Evolutionary conservation across 1,140 invertebrate species (phyloP).

Genomic region (Nixonia krombeini): DNA sequence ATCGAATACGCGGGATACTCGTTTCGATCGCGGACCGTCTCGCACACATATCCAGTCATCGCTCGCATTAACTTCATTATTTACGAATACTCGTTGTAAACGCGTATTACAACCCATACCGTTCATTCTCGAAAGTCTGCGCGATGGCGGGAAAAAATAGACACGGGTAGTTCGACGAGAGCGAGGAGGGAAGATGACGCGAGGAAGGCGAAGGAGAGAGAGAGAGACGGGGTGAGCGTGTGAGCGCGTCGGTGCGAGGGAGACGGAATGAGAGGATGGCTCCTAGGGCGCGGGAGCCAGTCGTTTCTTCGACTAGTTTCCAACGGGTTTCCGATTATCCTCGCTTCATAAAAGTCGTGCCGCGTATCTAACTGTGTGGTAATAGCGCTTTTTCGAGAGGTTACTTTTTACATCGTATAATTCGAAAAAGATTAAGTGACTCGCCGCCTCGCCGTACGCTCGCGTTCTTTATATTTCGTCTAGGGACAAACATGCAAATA

Average conservation of each 20-base stretch:
- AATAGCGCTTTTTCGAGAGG: slow-evolving; percentile 47
- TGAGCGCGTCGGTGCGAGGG: slow-evolving; percentile 3
- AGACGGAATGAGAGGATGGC: slow-evolving; percentile 43
- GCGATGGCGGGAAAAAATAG: slow-evolving; percentile 20
- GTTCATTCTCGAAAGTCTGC: slow-evolving; percentile 16
- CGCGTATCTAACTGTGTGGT: slow-evolving; percentile 49
- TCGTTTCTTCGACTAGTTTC: slow-evolving; percentile 49
- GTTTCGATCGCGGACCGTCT: slow-evolving; percentile 2
- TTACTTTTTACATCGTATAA: slow-evolving; percentile 48
- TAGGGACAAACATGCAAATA: background rate
- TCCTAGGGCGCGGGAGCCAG: slow-evolving; percentile 48
- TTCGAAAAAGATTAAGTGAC: slow-evolving; percentile 48
- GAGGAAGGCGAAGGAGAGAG: slow-evolving; percentile 3
- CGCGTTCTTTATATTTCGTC: slow-evolving; percentile 4
- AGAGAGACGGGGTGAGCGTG: too few relatives aligned
- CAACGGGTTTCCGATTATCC: slow-evolving; percentile 61
- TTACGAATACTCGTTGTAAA: slow-evolving; percentile 28
- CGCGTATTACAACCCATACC: slow-evolving; percentile 7
- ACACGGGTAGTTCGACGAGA: too few relatives aligned
- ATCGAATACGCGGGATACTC: slow-evolving; percentile 38
- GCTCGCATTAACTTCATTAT: slow-evolving; percentile 22
- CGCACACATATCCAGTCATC: slow-evolving; percentile 20
- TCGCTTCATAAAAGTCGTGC: slow-evolving; percentile 56
- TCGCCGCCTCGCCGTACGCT: slow-evolving; percentile 30
- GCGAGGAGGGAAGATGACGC: too few relatives aligned